Evolutionary conservation across 2,797 vertebrate species (phyloP).

Genomic region (Micromesistius poutassou): DNA sequence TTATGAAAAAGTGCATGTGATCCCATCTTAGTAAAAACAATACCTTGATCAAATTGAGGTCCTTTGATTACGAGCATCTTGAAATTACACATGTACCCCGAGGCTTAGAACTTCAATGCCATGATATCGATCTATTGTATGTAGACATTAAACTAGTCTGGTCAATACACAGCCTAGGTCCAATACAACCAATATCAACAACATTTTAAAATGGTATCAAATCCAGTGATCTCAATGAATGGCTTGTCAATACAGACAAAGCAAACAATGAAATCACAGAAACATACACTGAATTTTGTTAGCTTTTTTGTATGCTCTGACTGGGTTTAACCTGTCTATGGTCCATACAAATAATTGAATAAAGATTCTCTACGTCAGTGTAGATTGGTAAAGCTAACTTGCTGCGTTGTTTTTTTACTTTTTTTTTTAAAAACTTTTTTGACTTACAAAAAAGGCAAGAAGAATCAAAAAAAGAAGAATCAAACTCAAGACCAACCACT

Average conservation of each 20-base stretch:
- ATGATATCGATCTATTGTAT: background rate
- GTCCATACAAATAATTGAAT: background rate
- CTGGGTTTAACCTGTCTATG: background rate
- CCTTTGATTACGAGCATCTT: background rate
- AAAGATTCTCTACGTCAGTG: background rate
- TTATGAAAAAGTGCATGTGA: background rate
- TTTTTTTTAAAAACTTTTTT: no score
- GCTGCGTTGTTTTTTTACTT: no score
- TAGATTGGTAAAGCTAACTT: background rate
- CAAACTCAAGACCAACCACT: slow-evolving; percentile 27
- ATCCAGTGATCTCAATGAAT: background rate
- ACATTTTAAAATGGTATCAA: background rate
- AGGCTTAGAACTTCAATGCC: background rate
- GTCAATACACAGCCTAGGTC: background rate
- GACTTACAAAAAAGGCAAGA: no score
- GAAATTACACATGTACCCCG: background rate
- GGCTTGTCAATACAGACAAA: no score
- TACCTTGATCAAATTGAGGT: no score
- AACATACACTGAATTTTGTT: background rate
- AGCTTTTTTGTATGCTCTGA: background rate
- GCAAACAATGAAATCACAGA: no score
- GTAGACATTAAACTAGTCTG: background rate
- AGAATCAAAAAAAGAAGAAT: no score
- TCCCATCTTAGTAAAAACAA: background rate
- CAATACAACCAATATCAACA: background rate